Base-by-base conservation (phyloP, 2,113 vertebrate genomes). In the Lophotis ruficrista region DNA sequence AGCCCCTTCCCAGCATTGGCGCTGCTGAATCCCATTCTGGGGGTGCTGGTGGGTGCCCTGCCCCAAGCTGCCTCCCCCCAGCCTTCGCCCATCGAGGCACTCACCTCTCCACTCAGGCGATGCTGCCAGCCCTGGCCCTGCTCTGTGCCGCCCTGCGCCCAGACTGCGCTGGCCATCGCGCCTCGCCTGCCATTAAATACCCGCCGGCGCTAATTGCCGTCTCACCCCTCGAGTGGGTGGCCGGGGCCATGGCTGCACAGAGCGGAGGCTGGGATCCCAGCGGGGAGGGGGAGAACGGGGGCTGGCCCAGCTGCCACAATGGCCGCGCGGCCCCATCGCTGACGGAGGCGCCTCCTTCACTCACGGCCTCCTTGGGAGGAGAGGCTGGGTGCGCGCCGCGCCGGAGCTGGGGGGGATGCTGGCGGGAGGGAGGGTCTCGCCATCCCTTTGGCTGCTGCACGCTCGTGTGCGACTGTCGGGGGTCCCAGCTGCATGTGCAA, bases 241-340 rank as follows among this genome's bases (percentile, higher is more conserved):
- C 73, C 51, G 3, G 22, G 50, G 24, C 89, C 88, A 89, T 51
- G 66, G 82, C 82, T 1, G 4, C 28, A 1, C 96, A 90, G 98
- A 98, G 97, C 94, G 88, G 92, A 78, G 88, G 61, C 98, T 96
- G 83, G 95, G 97, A 96, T 86, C 82, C 97, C 93, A 64, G 76
- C 84, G 38, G 72, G 58, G 62, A 72, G 17, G 25, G 73, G 65
- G 60, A 64, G 64, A 69, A 57, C 24, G 66, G 69, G 87, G 72
- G 37, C 71, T 69, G 93, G 70, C 31, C 9, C 28, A 93, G 94
- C 58, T 4, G 38, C 77, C 38, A 7, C 73, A 53, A 53, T 69
- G 45, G 61, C 54, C 94, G 19, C 4, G 0, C 1, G 0, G 37
- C 78, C 62, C 10, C 37, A 2, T 6, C 0, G 0, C 75, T 91